These are phyloP conservation scores for Hystrix brachyura DNA, from an alignment of 2,113 vertebrate species.

Conservation along the genomic window DNA sequence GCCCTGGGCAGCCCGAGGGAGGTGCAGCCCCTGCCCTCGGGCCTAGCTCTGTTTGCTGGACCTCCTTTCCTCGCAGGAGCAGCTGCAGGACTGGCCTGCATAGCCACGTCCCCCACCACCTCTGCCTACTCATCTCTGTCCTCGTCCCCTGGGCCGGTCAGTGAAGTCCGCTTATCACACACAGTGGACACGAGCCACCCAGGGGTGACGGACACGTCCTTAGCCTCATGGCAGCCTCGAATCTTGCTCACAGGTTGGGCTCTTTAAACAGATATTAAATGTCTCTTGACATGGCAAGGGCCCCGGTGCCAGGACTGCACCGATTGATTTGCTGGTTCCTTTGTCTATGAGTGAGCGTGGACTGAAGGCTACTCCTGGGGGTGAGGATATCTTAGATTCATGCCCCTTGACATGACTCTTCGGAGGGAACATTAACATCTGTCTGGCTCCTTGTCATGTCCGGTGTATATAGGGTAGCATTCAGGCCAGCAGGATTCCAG, in stretches of 20 bases:
- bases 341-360: not conserved
- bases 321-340: not conserved
- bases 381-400: not conserved
- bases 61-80: not conserved
- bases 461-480: not conserved
- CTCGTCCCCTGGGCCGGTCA: not conserved
- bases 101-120: not conserved
- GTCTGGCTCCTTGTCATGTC: not conserved
- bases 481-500: not conserved
- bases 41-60: not conserved
- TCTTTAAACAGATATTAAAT: not conserved
- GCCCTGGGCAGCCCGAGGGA: not conserved
- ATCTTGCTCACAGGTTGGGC: not conserved
- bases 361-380: not conserved
- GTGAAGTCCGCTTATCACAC: not conserved
- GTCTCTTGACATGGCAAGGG: not conserved
- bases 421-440: not conserved
- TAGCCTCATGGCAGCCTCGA: not conserved
- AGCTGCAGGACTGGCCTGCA: accelerated
- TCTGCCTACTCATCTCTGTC: not conserved
- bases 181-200: not conserved
- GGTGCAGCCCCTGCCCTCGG: not conserved
- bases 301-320: not conserved
- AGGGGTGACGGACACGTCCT: too few relatives aligned
- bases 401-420: not conserved